Conservation (phyloP, 2,113 vertebrate species). For the Bolborhynchus lineola region DNA sequence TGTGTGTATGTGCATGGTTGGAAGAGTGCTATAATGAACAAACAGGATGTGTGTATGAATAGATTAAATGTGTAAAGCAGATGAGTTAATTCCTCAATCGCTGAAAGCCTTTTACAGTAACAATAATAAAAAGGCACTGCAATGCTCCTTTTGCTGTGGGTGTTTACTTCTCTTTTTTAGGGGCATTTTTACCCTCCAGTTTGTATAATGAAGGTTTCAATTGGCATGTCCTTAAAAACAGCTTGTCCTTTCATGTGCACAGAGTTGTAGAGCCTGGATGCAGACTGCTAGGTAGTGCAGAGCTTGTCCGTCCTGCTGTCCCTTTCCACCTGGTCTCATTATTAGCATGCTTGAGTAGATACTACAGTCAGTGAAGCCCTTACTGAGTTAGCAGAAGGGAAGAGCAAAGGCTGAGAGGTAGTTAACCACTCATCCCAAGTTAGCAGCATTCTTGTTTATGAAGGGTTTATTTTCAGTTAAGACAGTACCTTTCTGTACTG, state of each 20-base stretch:
- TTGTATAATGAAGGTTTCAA: neutral
- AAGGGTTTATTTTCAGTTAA: neutral
- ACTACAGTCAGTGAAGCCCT: neutral
- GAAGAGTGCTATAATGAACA: neutral
- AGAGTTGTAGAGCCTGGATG: neutral
- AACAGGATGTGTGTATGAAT: neutral
- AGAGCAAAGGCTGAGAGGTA: neutral
- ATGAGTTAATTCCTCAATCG: neutral
- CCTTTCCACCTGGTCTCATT: neutral
- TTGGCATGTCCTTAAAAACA: neutral
- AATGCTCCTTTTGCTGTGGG: neutral
- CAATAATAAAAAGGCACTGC: neutral
- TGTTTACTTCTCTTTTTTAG: neutral
- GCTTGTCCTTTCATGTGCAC: neutral
- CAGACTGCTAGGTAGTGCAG: neutral
- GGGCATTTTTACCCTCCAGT: neutral
- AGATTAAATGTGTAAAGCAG: neutral
- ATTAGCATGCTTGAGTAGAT: neutral
- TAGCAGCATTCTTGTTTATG: neutral
- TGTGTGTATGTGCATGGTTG: neutral
- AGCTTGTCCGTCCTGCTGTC: neutral
- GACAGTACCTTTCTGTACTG: neutral
- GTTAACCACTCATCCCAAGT: neutral
- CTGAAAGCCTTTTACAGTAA: neutral
- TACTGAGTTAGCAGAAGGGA: neutral